These are phyloP conservation scores for Chrysopilus asiliformis DNA, from an alignment of 2,888 invertebrate species.

Conservation along the genomic window DNA sequence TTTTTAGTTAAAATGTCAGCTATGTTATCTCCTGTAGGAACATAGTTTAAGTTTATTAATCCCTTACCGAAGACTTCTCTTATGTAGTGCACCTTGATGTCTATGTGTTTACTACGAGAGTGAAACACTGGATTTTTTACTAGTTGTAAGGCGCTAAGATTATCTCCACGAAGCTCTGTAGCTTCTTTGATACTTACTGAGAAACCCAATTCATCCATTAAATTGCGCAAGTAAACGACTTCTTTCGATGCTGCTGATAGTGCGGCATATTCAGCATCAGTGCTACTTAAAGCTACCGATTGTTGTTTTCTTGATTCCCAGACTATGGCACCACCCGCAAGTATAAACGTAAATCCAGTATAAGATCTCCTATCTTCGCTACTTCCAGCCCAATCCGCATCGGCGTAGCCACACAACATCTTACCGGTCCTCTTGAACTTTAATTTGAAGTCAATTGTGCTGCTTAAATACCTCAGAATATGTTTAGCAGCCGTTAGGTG, in stretches of 20 bases:
- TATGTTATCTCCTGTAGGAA: conserved; percentile 9
- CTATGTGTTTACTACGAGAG: conserved; percentile 12
- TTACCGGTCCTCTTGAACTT: conserved; percentile 12
- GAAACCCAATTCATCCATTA: conserved; percentile 7
- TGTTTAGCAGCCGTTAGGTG: conserved; percentile 15
- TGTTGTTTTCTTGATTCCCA: no score
- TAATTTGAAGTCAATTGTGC: conserved; percentile 11
- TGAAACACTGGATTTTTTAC: conserved; percentile 13
- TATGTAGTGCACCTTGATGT: conserved; percentile 11
- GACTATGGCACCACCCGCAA: conserved; percentile 9
- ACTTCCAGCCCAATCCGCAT: conserved; percentile 17
- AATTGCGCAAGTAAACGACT: conserved; percentile 8
- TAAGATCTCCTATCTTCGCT: conserved; percentile 14
- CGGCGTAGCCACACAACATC: conserved; percentile 12
- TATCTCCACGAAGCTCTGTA: conserved; percentile 8
- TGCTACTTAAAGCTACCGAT: no score
- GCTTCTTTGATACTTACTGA: not conserved
- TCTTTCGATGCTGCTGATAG: conserved; percentile 10
- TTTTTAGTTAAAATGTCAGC: conserved; percentile 13
- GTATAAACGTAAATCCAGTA: conserved; percentile 11
- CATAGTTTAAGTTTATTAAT: conserved; percentile 8
- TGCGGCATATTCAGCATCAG: conserved; percentile 14
- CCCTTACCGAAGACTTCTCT: conserved; percentile 7
- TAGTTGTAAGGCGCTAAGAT: conserved; percentile 10
- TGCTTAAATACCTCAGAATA: conserved; percentile 15